These are phyloP conservation scores for Nebria salina DNA, from an alignment of 2,888 invertebrate genomes.

Conservation along the genomic window DNA sequence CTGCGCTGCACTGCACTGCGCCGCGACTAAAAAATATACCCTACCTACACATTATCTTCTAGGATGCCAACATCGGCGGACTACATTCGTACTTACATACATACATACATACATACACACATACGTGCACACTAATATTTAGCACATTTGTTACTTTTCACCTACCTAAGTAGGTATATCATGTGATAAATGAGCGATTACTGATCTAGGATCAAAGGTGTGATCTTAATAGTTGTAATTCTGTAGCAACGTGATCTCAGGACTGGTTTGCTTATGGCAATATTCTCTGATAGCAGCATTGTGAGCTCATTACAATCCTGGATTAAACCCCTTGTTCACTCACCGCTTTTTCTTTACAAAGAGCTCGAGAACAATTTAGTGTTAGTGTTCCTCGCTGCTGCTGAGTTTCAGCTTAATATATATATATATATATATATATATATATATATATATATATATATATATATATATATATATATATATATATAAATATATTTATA, in stretches of 20 bases:
- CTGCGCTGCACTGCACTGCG: neutral
- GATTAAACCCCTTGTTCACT: neutral
- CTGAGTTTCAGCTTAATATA: neutral
- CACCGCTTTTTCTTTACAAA: neutral
- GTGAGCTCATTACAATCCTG: conserved; percentile 1
- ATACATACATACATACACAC: too few species aligned
- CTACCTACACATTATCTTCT: conserved; percentile 33
- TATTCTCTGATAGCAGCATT: neutral
- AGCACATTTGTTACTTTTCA: neutral
- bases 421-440: too few species aligned
- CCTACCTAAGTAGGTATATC: conserved; percentile 5
- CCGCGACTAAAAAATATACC: conserved; percentile 35
- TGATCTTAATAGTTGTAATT: neutral
- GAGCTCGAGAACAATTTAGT: neutral
- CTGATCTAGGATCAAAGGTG: neutral
- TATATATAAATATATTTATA: too few species aligned
- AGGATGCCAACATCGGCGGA: conserved; percentile 15
- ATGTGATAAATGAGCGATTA: neutral
- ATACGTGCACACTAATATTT: neutral
- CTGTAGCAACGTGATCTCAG: neutral
- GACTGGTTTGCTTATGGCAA: neutral
- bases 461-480: too few species aligned
- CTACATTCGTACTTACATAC: too few species aligned
- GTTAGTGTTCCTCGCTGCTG: neutral
- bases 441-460: too few species aligned